Evolutionary conservation across 2,113 vertebrate species (phyloP).

Genomic region (Takifugu flavidus): DNA sequence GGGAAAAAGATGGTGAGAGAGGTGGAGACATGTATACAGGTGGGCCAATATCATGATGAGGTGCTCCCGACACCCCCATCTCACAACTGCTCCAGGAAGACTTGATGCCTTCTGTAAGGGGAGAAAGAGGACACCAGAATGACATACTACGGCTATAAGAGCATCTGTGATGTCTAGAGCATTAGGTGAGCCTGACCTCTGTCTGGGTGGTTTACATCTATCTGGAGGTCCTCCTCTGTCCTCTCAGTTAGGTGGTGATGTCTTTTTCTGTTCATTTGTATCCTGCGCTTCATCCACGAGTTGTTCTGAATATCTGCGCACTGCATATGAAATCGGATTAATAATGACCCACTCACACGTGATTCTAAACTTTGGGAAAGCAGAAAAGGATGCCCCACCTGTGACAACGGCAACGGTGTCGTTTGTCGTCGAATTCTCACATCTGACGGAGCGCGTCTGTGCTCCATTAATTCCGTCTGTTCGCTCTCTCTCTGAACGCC

Average conservation of each 20-base stretch:
- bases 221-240: slow-evolving; percentile 8
- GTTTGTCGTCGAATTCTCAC: neutral
- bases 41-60: neutral
- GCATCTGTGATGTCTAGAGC: neutral
- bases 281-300: slow-evolving; percentile 24
- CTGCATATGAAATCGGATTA: slow-evolving; percentile 29
- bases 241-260: slow-evolving; percentile 36
- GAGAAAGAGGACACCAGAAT: neutral
- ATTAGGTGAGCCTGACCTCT: slow-evolving; percentile 26
- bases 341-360: neutral
- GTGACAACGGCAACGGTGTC: neutral
- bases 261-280: slow-evolving; percentile 61
- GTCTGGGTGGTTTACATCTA: neutral
- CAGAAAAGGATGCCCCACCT: slow-evolving; percentile 29
- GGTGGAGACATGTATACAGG: slow-evolving; percentile 1
- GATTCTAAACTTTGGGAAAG: neutral
- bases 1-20: slow-evolving; percentile 9
- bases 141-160: neutral
- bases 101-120: slow-evolving; percentile 10
- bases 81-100: slow-evolving; percentile 5
- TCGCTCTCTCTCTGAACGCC: neutral
- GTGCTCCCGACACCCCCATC: slow-evolving; percentile 30
- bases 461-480: slow-evolving; percentile 57
- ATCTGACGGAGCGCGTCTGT: slow-evolving; percentile 23
- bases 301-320: slow-evolving; percentile 19